Base-by-base conservation (phyloP, 2,888 invertebrate genomes). In the Nephrotoma flavescens region DNA sequence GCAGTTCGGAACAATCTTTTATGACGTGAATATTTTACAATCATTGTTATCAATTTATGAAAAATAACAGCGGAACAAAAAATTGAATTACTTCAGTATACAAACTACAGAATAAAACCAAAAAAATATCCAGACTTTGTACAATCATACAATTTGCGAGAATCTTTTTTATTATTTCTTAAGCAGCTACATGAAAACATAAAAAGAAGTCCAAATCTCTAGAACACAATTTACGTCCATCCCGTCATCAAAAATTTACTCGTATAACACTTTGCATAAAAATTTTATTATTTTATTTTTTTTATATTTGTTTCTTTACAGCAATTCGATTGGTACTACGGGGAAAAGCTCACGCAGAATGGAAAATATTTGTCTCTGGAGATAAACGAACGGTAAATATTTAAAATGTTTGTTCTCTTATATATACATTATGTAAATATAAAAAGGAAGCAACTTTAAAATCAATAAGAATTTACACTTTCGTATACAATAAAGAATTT, bases 291-390 rank as follows among this genome's bases (percentile, higher is more conserved):
- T 19, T 19, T 83, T 42, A 6, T 41, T 84, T 84, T 84, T n/a
- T n/a, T n/a, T n/a, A n/a, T 84, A 41, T 84, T 84, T 41, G n/a
- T 42, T 19, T 83, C 11, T 83, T 84, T 84, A 15, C 41, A 86
- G 86, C 86, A 86, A 86, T 86, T 52, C 86, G 86, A 41, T 86
- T 86, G 41, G 86, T 86, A 15, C 41, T 86, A 52, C 45, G 86
- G 41, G 86, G 86, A 86, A 86, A 86, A 86, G 86, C 86, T n/a
- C 86, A 86, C 41, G 45, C 86, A 42, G 86, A 86, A 52, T 86
- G 86, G 86, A 86, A 86, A 86, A 31, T 86, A 41, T 86, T 47
- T 86, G 86, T 86, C 31, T 86, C 86, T 31, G 86, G 86, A 31
- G 86, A 86, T 86, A 47, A 47, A 52, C 11, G 47, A 86, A 86